These are phyloP conservation scores for Myotis vivesi DNA, from an alignment of 2,797 vertebrate species.

Conservation along the genomic window DNA sequence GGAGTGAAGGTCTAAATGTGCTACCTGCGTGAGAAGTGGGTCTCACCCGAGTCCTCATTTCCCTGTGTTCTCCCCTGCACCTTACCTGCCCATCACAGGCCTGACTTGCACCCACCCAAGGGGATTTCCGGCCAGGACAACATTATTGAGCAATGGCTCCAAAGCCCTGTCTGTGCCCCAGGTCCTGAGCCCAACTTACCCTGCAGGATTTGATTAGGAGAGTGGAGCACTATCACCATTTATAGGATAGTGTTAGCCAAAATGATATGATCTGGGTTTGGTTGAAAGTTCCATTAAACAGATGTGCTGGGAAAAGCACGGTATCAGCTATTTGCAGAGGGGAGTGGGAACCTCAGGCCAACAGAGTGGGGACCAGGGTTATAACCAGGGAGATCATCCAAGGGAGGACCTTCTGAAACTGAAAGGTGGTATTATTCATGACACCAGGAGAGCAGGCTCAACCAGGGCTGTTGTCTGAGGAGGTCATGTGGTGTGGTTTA, in stretches of 20 bases:
- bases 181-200: not conserved
- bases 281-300: not conserved
- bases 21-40: not conserved
- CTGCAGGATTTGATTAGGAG: constrained; percentile 17
- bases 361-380: not conserved
- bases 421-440: not conserved
- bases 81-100: not conserved
- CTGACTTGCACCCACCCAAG: not conserved
- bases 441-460: not conserved
- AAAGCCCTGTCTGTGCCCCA: not conserved
- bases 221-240: not conserved
- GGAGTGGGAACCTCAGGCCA: not conserved
- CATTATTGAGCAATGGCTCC: not conserved
- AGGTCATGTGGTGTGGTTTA: not conserved
- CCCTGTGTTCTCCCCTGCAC: not conserved
- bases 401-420: not conserved
- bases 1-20: not conserved
- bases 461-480: not conserved
- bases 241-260: not conserved
- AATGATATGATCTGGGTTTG: not conserved
- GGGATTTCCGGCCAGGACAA: not conserved
- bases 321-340: not conserved
- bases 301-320: not conserved
- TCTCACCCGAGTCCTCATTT: not conserved
- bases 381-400: not conserved